A percentile compares a stretch with the other conserved stretches of the same genome.
These are phyloP conservation scores for Petromus typicus DNA, from an alignment of 2,113 vertebrate species.

Conservation along the genomic window DNA sequence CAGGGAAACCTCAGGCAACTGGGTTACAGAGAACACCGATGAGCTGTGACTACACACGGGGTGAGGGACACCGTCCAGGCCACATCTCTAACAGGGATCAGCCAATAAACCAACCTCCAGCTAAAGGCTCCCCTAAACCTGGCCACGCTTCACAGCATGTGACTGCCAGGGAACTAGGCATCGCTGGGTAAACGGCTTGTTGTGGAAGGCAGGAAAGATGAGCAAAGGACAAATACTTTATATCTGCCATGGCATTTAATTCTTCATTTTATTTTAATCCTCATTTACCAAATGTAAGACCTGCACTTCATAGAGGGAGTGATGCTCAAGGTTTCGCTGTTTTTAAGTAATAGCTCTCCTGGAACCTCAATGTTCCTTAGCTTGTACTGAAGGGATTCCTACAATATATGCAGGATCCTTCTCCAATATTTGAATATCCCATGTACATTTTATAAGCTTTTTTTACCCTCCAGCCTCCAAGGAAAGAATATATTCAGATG, in stretches of 20 bases:
- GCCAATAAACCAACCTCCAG: slow-evolving; percentile 53
- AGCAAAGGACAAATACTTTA: background rate
- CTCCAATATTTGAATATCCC: background rate
- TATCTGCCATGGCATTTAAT: background rate
- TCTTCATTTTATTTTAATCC: slow-evolving; percentile 46
- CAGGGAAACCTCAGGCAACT: slow-evolving; percentile 18
- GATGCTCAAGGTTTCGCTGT: background rate
- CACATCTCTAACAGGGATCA: slow-evolving; percentile 59
- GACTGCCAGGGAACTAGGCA: slow-evolving; percentile 35
- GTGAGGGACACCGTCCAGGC: slow-evolving; percentile 14
- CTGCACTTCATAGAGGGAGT: background rate
- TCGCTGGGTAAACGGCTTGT: background rate
- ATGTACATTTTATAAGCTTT: background rate
- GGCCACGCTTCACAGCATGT: slow-evolving; percentile 45
- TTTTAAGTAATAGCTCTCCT: slow-evolving; percentile 27
- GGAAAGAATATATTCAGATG: slow-evolving; percentile 42
- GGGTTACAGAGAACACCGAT: slow-evolving; percentile 37
- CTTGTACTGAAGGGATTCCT: background rate
- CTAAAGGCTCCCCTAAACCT: slow-evolving; percentile 52
- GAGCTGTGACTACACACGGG: slow-evolving; percentile 52
- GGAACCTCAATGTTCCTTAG: background rate
- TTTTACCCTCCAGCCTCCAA: background rate
- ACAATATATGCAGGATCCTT: background rate
- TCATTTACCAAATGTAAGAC: slow-evolving; percentile 39
- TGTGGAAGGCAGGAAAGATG: background rate